These are phyloP conservation scores for Sebastolobus alascanus DNA, from an alignment of 2,797 vertebrate genomes.

Conservation along the genomic window DNA sequence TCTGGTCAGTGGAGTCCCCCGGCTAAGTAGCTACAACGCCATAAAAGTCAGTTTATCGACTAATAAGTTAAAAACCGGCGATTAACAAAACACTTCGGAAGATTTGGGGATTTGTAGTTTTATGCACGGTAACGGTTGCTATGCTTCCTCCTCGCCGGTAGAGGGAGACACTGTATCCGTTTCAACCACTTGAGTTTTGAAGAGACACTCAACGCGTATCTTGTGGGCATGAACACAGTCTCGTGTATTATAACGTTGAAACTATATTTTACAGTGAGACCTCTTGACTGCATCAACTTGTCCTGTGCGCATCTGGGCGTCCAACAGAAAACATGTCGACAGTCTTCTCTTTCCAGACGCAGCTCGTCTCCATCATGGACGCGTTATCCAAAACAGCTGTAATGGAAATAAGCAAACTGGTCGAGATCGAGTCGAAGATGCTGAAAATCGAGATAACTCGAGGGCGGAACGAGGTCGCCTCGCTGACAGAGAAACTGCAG, in stretches of 20 bases:
- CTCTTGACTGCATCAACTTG: neutral
- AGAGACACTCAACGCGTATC: neutral
- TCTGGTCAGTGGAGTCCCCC: conserved; percentile 51
- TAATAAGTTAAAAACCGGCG: neutral
- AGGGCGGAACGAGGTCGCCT: conserved; percentile 81
- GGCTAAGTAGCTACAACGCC: neutral
- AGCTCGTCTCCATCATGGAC: conserved; percentile 85
- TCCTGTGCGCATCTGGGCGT: neutral
- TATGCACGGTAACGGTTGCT: neutral
- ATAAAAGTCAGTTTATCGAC: neutral
- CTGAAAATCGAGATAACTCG: conserved; percentile 82
- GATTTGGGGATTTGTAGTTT: rapidly evolving
- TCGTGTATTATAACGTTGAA: neutral
- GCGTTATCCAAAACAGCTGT: conserved; percentile 83
- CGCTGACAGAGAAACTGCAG: conserved; percentile 81
- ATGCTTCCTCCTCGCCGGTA: conserved; percentile 61
- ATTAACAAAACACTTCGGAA: neutral
- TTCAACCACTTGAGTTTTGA: conserved; percentile 31
- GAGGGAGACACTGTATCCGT: conserved; percentile 49
- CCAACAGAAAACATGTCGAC: conserved; percentile 72
- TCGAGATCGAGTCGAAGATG: conserved; percentile 84
- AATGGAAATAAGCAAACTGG: conserved; percentile 84
- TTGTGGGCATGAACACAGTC: conserved; percentile 14
- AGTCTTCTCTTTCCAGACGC: conserved; percentile 81
- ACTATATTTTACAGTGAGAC: conserved; percentile 9